These are phyloP conservation scores for Lytechinus pictus DNA, from an alignment of 35 echinoderm and acorn worm genomes.

Conservation along the genomic window DNA sequence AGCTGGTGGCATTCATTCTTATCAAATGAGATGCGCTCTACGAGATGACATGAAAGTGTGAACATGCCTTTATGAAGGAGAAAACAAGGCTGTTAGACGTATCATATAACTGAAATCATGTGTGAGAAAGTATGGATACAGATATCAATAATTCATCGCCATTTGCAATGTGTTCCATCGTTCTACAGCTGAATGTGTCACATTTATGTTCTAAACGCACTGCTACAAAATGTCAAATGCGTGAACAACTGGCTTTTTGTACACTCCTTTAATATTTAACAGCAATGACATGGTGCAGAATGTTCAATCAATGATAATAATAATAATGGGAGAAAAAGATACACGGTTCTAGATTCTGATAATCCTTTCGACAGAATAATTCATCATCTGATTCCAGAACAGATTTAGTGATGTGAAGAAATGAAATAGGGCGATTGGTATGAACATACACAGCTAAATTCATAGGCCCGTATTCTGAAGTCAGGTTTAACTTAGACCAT, in stretches of 20 bases:
- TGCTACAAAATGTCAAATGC: background rate
- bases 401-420: no score
- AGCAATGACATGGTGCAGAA: no score
- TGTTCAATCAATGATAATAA: no score
- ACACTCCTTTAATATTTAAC: background rate
- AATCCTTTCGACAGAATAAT: no score
- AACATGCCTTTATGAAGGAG: background rate
- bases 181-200: background rate
- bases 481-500: no score
- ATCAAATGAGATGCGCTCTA: background rate
- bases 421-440: no score
- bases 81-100: background rate
- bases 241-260: background rate
- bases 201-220: background rate
- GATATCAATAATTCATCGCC: background rate
- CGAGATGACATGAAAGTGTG: background rate
- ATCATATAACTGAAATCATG: background rate
- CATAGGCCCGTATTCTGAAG: no score
- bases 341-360: no score
- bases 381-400: no score
- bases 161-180: background rate
- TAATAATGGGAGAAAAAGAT: no score
- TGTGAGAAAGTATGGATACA: background rate
- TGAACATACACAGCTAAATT: no score
- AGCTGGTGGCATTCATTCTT: background rate